Evolutionary conservation across 1,140 invertebrate species (phyloP).

Genomic region (Drosophila guanche): DNA sequence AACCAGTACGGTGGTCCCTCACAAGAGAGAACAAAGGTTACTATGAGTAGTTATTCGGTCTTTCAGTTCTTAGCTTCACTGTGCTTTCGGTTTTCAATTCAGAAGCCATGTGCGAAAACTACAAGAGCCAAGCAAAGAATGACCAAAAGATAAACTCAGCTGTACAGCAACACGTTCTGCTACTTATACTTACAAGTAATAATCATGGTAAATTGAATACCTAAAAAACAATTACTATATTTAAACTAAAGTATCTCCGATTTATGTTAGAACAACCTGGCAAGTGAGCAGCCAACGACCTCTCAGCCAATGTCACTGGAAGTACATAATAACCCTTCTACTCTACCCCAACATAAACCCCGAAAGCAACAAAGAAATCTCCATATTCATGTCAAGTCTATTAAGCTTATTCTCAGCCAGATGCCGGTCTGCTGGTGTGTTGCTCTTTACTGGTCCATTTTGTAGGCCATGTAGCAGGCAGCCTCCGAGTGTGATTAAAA

Average conservation of each 20-base stretch:
- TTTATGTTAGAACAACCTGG: conserved; percentile 22
- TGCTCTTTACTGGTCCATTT: conserved; percentile 47
- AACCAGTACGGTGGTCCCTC: conserved; percentile 19
- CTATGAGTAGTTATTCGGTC: too few species aligned
- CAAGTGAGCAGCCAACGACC: conserved; percentile 33
- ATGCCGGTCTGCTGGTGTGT: conserved; percentile 23
- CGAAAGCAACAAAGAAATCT: conserved; percentile 49
- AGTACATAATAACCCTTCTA: conserved; percentile 12
- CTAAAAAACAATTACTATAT: too few species aligned
- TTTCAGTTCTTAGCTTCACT: too few species aligned
- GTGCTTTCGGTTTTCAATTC: too few species aligned
- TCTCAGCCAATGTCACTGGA: conserved; percentile 21
- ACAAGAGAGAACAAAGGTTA: background rate
- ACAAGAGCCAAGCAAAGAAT: too few species aligned
- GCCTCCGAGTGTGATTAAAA: conserved; percentile 61
- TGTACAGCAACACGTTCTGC: too few species aligned
- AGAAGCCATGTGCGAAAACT: too few species aligned
- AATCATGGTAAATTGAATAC: too few species aligned
- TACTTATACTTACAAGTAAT: too few species aligned
- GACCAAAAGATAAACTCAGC: too few species aligned
- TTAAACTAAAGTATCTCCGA: too few species aligned
- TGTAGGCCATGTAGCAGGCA: conserved; percentile 48
- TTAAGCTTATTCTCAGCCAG: conserved; percentile 53
- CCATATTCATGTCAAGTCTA: conserved; percentile 73
- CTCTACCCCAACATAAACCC: conserved; percentile 19